These are phyloP conservation scores for Lonchura striata DNA, from an alignment of 2,113 vertebrate genomes.

Conservation along the genomic window DNA sequence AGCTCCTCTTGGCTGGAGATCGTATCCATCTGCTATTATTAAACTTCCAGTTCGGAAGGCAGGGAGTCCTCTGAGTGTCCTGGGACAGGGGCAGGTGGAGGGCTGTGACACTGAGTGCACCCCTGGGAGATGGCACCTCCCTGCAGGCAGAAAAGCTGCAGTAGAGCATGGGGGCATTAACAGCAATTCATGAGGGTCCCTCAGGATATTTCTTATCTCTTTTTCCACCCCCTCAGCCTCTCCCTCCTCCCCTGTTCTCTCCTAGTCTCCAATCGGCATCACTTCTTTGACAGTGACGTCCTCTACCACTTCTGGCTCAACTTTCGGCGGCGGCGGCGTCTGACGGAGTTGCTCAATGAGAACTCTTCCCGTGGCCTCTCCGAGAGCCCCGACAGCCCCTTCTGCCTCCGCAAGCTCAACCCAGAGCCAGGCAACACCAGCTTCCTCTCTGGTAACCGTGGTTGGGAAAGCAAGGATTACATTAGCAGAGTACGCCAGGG, in stretches of 20 bases:
- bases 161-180: neutral
- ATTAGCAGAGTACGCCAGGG: fast-evolving
- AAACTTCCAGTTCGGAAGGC: neutral
- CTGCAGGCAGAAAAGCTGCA: neutral
- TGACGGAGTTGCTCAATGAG: slow-evolving; percentile 80
- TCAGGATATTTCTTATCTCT: fast-evolving
- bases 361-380: slow-evolving; percentile 35
- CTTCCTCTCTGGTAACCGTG: slow-evolving; percentile 77
- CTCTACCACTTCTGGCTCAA: slow-evolving; percentile 87
- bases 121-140: neutral
- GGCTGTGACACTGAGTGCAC: neutral
- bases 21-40: neutral
- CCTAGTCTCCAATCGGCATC: slow-evolving; percentile 77
- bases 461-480: neutral
- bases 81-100: neutral
- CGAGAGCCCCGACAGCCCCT: slow-evolving; percentile 76
- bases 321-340: slow-evolving; percentile 74
- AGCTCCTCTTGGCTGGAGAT: neutral
- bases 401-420: slow-evolving; percentile 74
- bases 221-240: neutral
- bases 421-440: slow-evolving; percentile 60
- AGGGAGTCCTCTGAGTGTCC: neutral
- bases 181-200: neutral
- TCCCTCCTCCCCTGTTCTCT: neutral
- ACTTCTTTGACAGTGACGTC: slow-evolving; percentile 83